Base-by-base conservation (phyloP, 2,113 vertebrate genomes). In the Tragelaphus imberbis region DNA sequence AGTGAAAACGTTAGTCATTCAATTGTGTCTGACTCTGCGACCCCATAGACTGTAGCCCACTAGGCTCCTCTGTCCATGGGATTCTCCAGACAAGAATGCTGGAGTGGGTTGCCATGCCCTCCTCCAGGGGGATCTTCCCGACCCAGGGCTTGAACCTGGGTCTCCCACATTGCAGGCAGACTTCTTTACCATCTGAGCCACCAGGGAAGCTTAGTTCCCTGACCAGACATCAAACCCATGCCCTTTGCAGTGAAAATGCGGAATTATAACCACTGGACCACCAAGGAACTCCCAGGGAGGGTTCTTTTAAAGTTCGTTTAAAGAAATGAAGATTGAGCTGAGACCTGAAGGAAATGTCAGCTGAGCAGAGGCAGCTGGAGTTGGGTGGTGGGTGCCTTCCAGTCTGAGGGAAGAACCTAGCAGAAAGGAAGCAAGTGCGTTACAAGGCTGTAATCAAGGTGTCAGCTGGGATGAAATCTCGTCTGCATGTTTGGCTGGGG, bases 401-500 rank as follows among this genome's bases (percentile, higher is more conserved):
- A 6, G 19, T 49, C 28, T 23, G 19, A 84, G 28, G 15, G 36
- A 59, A 27, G 14, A 16, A 63, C 14, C 3, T 0, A 47, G 14
- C 7, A 15, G 79, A 49, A 3, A 15, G 65, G 79, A 51, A 33
- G 11, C 79, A 2, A 14, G 36, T 16, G 33, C 36, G 9, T 77
- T 51, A 19, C 79, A 36, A 19, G 85, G 6, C 44, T 40, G 19
- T n/a, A 7, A 25, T 49, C 59, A 2, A 5, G 7, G 36, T 49
- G 30, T 47, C 59, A 1, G 10, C 58, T 7, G 36, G 68, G n/a
- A 40, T 15, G 25, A 75, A 16, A 13, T 53, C 82, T 61, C 47
- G 2, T 30, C 53, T 1, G 51, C 68, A 40, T 9, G 7, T n/a
- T 30, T 0, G 0, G 3, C 55, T 3, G 36, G 53, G 90, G 79